Evolutionary conservation across 2,113 vertebrate species (phyloP).

Genomic region (Ariopsis seemanni): DNA sequence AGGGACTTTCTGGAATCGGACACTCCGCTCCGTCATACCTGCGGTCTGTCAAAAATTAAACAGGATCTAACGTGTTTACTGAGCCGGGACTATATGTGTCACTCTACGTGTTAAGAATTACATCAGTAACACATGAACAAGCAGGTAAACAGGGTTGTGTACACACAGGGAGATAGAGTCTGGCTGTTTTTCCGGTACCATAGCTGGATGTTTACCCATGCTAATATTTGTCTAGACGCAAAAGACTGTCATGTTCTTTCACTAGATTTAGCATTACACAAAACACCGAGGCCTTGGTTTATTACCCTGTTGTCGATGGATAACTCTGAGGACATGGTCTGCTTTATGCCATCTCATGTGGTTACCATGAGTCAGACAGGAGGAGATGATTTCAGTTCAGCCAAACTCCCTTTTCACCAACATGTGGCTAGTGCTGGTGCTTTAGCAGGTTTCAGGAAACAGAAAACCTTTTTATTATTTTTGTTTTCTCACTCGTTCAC

Average conservation of each 20-base stretch:
- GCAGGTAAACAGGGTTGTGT: background rate
- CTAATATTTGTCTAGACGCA: conserved; percentile 58
- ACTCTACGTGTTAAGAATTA: background rate
- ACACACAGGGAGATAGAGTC: background rate
- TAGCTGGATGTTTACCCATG: conserved; percentile 28
- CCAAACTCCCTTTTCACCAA: background rate
- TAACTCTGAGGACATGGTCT: conserved; percentile 51
- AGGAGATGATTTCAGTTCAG: background rate
- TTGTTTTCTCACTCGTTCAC: no score
- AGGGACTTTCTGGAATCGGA: no score
- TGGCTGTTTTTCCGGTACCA: background rate
- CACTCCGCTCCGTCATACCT: background rate
- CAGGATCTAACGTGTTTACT: background rate
- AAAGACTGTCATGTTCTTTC: conserved; percentile 56
- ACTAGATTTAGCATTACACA: conserved; percentile 58
- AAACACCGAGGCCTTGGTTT: conserved; percentile 63
- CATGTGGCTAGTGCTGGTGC: background rate
- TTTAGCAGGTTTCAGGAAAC: background rate
- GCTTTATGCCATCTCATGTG: background rate
- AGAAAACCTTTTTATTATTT: background rate
- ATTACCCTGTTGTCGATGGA: conserved; percentile 60
- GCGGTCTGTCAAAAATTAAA: background rate
- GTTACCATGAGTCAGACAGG: conserved; percentile 19
- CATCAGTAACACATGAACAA: background rate
- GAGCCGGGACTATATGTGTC: background rate